Evolutionary conservation across 2,888 invertebrate species (phyloP).

Genomic region (Selenia dentaria): DNA sequence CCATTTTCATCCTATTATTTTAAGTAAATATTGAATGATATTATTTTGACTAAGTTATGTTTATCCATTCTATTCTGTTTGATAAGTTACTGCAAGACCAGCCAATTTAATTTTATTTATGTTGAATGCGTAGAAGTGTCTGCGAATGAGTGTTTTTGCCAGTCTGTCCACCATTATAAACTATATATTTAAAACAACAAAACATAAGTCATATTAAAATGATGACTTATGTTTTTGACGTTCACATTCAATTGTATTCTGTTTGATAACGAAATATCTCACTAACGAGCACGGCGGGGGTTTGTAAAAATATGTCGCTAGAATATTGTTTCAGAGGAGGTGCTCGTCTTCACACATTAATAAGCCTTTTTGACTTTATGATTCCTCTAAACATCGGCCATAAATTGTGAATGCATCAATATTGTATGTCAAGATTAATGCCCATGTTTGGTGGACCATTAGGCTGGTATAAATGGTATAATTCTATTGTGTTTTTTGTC

Average conservation of each 20-base stretch:
- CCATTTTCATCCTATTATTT: no score
- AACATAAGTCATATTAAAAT: conserved; percentile 63
- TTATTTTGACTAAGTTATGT: no score
- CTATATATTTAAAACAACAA: conserved; percentile 41
- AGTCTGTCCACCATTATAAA: conserved; percentile 43
- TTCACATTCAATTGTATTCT: conserved; percentile 82
- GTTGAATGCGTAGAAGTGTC: conserved; percentile 43
- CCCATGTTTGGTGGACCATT: conserved; percentile 81
- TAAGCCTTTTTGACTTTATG: conserved; percentile 78
- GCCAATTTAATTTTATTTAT: background rate
- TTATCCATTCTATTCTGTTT: no score
- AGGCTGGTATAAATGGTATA: conserved; percentile 77
- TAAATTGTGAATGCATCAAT: conserved; percentile 81
- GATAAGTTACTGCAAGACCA: no score
- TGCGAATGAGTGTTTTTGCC: conserved; percentile 54
- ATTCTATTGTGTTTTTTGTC: conserved; percentile 79
- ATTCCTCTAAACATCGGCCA: conserved; percentile 67
- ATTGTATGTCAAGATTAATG: conserved; percentile 82
- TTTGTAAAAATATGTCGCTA: conserved; percentile 75
- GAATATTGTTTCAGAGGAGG: conserved; percentile 60
- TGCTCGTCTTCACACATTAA: conserved; percentile 82
- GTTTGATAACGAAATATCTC: conserved; percentile 66
- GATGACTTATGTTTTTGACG: conserved; percentile 73
- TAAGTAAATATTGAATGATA: no score
- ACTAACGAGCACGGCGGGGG: conserved; percentile 70